Percentiles rank a stretch among this genome's conserved stretches.
phyloP scores from a whole-genome alignment of 37 sponge, comb jelly and placozoan genomes.

The Hexactinellida sp. region DNA sequence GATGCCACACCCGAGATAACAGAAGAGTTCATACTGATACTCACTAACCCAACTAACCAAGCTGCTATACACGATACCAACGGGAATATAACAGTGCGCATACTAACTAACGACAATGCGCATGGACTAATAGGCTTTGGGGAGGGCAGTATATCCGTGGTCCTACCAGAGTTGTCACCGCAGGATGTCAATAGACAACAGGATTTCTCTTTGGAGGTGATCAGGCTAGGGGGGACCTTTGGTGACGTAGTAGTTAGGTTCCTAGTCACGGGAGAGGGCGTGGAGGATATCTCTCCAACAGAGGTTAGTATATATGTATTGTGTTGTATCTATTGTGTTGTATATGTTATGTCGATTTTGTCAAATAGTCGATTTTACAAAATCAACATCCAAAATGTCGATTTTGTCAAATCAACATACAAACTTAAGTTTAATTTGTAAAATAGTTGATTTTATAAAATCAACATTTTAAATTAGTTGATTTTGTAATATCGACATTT shows the following conservation, averaged over 20 bases:
- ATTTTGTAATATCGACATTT: no score
- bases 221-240: constrained; percentile 38
- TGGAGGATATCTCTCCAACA: constrained; percentile 43
- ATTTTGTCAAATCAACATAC: no score
- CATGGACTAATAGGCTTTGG: constrained; percentile 70
- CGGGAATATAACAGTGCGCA: constrained; percentile 29
- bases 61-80: constrained; percentile 19
- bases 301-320: constrained; percentile 21
- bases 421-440: no score
- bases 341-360: no score
- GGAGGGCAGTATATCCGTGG: constrained; percentile 17
- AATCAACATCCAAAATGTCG: no score
- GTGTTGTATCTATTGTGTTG: no score
- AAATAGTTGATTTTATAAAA: no score
- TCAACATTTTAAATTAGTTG: no score
- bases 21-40: constrained; percentile 36
- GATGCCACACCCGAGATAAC: constrained; percentile 54
- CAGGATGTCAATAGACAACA: neutral
- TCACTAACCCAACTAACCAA: constrained; percentile 42
- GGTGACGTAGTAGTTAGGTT: constrained; percentile 47
- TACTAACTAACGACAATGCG: constrained; percentile 79
- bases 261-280: constrained; percentile 29
- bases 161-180: neutral
- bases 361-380: no score
- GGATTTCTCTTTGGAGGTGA: constrained; percentile 28